These are phyloP conservation scores for Trachelus iudaicus DNA, from an alignment of 2,888 invertebrate species.

Conservation along the genomic window DNA sequence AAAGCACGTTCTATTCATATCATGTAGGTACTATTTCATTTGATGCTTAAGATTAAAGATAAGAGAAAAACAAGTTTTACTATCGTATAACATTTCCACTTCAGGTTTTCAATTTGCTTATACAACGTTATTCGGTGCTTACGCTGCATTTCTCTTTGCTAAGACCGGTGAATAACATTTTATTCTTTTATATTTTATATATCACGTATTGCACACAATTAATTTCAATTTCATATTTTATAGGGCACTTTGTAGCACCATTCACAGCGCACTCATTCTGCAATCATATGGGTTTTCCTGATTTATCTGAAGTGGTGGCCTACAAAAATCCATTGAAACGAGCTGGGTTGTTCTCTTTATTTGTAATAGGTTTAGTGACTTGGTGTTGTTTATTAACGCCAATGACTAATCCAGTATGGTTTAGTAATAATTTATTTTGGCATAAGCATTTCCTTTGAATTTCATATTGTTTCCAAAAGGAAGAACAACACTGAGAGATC, in stretches of 20 bases:
- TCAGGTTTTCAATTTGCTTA: conserved; percentile 89
- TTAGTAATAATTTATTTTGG: conserved; percentile 73
- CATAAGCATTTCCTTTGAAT: conserved; percentile 46
- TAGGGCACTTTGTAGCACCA: conserved; percentile 89
- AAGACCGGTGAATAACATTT: conserved; percentile 75
- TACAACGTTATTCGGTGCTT: conserved; percentile 93
- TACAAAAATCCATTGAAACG: conserved; percentile 72
- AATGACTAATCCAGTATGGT: conserved; percentile 78
- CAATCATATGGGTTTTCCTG: conserved; percentile 97
- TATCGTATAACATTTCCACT: conserved; percentile 38
- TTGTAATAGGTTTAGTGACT: conserved; percentile 78
- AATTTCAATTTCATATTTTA: conserved; percentile 38
- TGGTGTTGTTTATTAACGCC: conserved; percentile 85
- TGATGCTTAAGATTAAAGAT: background rate
- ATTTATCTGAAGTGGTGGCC: conserved; percentile 78
- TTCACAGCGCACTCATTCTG: conserved; percentile 93
- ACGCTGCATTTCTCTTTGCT: conserved; percentile 91
- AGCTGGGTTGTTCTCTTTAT: conserved; percentile 73
- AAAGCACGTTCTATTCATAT: conserved; percentile 76
- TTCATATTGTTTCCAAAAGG: background rate
- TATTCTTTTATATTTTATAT: background rate
- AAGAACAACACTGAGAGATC: conserved; percentile 2
- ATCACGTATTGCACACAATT: background rate
- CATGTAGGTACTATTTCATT: conserved; percentile 70
- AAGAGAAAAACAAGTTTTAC: background rate